A percentile compares a stretch with the other conserved stretches of the same genome.
Evolutionary conservation across 1,140 invertebrate genomes (phyloP).

Genomic region (Pygmarrhopalites habei): DNA sequence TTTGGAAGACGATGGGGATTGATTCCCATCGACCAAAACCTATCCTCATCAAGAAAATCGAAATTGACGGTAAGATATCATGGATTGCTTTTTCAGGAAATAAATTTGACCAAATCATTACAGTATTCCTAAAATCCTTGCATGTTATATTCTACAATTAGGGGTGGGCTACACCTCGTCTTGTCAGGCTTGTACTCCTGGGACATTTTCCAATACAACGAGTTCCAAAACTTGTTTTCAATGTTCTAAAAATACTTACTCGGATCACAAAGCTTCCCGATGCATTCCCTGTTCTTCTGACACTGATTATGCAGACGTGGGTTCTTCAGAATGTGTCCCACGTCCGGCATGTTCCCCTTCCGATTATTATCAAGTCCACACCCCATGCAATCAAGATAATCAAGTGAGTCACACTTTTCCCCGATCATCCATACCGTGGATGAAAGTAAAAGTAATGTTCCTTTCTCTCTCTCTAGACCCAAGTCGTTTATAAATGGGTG

Average conservation of each 20-base stretch:
- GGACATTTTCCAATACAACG: slow-evolving; percentile 49
- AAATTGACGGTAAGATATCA: slow-evolving; percentile 45
- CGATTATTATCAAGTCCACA: slow-evolving; percentile 52
- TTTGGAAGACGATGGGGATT: slow-evolving; percentile 51
- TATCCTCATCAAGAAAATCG: slow-evolving; percentile 45
- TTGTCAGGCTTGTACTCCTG: slow-evolving; percentile 52
- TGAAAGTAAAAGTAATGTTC: too few relatives aligned
- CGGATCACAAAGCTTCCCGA: slow-evolving; percentile 44
- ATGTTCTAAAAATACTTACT: slow-evolving; percentile 49
- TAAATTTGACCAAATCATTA: slow-evolving; percentile 11
- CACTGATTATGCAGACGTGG: slow-evolving; percentile 44
- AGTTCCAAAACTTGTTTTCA: slow-evolving; percentile 46
- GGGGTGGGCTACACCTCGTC: slow-evolving; percentile 55
- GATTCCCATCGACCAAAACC: slow-evolving; percentile 43
- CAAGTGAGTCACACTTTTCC: slow-evolving; percentile 36
- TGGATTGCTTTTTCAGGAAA: too few relatives aligned
- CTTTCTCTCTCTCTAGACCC: slow-evolving; percentile 42
- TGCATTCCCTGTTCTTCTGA: slow-evolving; percentile 48
- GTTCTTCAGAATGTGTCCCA: slow-evolving; percentile 46
- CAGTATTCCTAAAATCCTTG: too few relatives aligned
- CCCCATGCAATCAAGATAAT: slow-evolving; percentile 49
- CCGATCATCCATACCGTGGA: background rate
- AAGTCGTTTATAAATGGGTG: slow-evolving; percentile 50
- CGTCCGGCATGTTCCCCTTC: slow-evolving; percentile 49
- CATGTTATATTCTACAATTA: too few relatives aligned